Percentiles rank a stretch among this genome's conserved stretches.
These are phyloP conservation scores for Epinotia bilunana DNA, from an alignment of 2,888 invertebrate species.

Conservation along the genomic window DNA sequence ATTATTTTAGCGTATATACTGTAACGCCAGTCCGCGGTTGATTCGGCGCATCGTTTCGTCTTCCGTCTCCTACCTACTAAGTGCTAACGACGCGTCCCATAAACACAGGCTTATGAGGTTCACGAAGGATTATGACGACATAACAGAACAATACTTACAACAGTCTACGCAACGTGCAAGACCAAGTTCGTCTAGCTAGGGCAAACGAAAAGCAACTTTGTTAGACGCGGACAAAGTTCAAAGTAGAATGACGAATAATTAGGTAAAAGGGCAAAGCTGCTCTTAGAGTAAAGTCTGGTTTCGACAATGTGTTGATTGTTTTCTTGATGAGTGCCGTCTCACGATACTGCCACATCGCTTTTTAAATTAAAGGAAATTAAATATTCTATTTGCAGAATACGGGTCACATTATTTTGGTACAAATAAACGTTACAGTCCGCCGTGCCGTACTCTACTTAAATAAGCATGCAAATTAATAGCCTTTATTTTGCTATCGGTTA, in stretches of 20 bases:
- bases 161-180: constrained; percentile 3
- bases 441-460: too few relatives aligned
- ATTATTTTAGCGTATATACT: not conserved
- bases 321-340: constrained; percentile 8
- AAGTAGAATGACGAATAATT: not conserved
- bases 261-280: not conserved
- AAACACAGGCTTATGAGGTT: constrained; percentile 33
- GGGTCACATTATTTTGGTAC: too few relatives aligned
- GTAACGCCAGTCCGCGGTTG: constrained; percentile 17
- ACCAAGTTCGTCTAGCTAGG: not conserved
- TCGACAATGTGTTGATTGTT: constrained; percentile 13
- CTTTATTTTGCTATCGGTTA: too few relatives aligned
- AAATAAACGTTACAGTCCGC: too few relatives aligned
- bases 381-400: too few relatives aligned
- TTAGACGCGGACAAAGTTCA: not conserved
- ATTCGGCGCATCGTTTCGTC: constrained; percentile 30
- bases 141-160: constrained; percentile 1
- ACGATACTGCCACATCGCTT: not conserved
- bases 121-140: constrained; percentile 15
- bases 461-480: too few relatives aligned
- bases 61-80: constrained; percentile 20
- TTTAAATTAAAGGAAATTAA: too few relatives aligned
- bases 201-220: not conserved
- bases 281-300: not conserved
- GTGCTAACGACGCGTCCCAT: constrained; percentile 32